phyloP scores from a whole-genome alignment of 1,140 invertebrate species.

The Frieseomelitta varia region DNA sequence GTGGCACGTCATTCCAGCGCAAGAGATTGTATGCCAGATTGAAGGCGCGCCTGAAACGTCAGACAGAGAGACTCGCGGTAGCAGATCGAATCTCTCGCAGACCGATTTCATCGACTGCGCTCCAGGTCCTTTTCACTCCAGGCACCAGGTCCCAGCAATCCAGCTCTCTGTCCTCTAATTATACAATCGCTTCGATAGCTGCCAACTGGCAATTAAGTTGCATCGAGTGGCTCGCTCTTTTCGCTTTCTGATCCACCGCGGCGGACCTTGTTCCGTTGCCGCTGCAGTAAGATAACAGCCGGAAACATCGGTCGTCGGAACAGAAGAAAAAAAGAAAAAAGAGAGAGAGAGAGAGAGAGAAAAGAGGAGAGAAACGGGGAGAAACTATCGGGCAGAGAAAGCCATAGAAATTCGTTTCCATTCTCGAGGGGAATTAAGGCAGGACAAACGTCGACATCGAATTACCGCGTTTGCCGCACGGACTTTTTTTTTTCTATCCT shows the following conservation, averaged over 20 bases:
- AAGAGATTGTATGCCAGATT: neutral
- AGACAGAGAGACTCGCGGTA: neutral
- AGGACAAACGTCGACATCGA: constrained; percentile 11
- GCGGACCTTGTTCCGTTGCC: neutral
- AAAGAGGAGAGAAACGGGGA: neutral
- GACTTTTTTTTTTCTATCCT: constrained; percentile 17
- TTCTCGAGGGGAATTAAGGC: constrained; percentile 52
- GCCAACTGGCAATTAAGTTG: neutral
- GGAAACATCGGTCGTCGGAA: neutral
- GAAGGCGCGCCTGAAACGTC: neutral
- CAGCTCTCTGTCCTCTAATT: constrained; percentile 48
- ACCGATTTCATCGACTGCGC: constrained; percentile 17
- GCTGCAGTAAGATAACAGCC: neutral
- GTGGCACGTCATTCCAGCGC: no score
- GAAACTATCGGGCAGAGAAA: constrained; percentile 30
- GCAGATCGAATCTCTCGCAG: constrained; percentile 41
- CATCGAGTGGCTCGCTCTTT: no score
- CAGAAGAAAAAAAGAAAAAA: neutral
- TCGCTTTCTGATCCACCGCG: neutral
- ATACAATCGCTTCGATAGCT: constrained; percentile 52
- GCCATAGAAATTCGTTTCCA: constrained; percentile 44
- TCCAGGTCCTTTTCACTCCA: neutral
- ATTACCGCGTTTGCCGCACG: constrained; percentile 1
- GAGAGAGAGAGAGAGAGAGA: neutral
- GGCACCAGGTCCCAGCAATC: neutral